phyloP scores from a whole-genome alignment of 2,113 vertebrate species.

The Ancistrus triradiatus region DNA sequence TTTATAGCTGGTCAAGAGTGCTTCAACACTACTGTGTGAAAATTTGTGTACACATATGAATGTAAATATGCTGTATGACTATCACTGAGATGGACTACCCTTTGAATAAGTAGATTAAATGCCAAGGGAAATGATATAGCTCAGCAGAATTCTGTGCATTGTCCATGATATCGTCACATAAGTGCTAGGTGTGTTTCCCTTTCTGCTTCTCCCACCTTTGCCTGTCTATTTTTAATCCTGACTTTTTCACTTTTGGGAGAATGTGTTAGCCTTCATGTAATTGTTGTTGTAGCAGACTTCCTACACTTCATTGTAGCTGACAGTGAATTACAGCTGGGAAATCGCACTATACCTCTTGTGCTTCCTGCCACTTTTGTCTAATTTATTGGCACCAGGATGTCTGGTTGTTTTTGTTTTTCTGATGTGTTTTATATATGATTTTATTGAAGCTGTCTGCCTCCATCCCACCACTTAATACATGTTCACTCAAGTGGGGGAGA shows the following conservation, averaged over 20 bases:
- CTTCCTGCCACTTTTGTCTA: constrained; percentile 47
- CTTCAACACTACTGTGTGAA: too few species aligned
- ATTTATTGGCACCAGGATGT: constrained; percentile 56
- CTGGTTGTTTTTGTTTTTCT: constrained; percentile 28
- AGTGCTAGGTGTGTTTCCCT: constrained; percentile 17
- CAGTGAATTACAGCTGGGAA: constrained; percentile 32
- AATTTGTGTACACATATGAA: too few species aligned
- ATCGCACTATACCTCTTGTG: constrained; percentile 49
- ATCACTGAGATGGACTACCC: constrained; percentile 22
- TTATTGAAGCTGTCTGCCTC: constrained; percentile 15
- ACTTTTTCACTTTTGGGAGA: not conserved
- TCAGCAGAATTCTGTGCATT: too few species aligned
- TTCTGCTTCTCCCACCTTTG: constrained; percentile 8
- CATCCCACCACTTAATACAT: constrained; percentile 34
- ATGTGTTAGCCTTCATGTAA: constrained; percentile 15
- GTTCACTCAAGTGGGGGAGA: constrained; percentile 36
- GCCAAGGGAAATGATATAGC: constrained; percentile 25
- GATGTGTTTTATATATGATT: constrained; percentile 23
- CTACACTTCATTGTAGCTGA: constrained; percentile 29
- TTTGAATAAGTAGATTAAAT: constrained; percentile 22
- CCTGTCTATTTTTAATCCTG: constrained; percentile 16
- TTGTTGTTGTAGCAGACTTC: constrained; percentile 26
- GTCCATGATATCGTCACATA: too few species aligned
- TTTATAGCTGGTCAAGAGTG: too few species aligned
- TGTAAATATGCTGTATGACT: constrained; percentile 7